Conservation (phyloP, 2,797 vertebrate genomes). For the Spea hammondii region DNA sequence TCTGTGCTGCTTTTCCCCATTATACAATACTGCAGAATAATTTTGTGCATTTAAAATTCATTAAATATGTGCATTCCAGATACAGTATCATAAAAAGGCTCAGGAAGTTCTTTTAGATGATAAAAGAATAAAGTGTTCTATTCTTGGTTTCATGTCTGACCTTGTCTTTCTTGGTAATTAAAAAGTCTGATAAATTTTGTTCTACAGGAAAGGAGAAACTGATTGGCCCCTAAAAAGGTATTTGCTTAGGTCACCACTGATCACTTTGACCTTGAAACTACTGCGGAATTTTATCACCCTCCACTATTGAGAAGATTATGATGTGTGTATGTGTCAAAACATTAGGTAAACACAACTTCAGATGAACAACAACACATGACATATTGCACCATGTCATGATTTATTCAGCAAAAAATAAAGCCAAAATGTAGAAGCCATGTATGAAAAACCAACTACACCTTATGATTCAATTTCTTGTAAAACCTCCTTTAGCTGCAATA, state of each 20-base stretch:
- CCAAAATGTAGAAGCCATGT: too few species aligned
- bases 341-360: too few species aligned
- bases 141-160: not conserved
- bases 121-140: not conserved
- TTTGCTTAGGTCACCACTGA: not conserved
- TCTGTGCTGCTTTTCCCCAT: too few species aligned
- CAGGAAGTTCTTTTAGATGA: not conserved
- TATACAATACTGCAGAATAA: not conserved
- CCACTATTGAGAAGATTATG: too few species aligned
- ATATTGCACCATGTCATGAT: too few species aligned
- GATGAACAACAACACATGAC: too few species aligned
- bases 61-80: not conserved
- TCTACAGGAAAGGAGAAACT: not conserved
- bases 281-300: too few species aligned
- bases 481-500: too few species aligned
- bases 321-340: too few species aligned
- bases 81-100: not conserved
- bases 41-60: not conserved
- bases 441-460: too few species aligned
- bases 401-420: too few species aligned
- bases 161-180: not conserved
- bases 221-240: not conserved
- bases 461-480: too few species aligned
- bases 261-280: not conserved
- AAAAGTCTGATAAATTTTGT: not conserved